A percentile compares a stretch with the other conserved stretches of the same genome.
Conservation (phyloP, 2,888 invertebrate genomes). For the Homarus gammarus region DNA sequence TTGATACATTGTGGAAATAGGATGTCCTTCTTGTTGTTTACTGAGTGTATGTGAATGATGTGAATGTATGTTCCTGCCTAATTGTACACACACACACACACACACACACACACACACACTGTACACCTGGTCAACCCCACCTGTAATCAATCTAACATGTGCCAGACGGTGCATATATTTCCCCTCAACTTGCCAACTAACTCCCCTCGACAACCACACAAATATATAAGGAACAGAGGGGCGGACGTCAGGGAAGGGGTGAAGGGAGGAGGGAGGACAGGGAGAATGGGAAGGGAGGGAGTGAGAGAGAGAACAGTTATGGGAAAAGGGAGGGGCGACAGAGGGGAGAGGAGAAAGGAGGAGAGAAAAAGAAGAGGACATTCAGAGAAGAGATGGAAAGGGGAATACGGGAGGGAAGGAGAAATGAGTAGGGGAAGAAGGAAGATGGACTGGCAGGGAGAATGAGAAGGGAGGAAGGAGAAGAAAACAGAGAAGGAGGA, state of each 20-base stretch:
- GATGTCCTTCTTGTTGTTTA: no score
- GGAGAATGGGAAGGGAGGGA: neutral
- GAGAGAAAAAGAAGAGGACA: conserved; percentile 15
- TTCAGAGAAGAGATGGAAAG: conserved; percentile 18
- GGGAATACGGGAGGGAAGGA: conserved; percentile 16
- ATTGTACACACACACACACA: no score
- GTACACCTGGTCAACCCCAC: no score
- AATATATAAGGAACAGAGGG: neutral
- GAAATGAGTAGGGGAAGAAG: neutral
- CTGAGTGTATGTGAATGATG: no score
- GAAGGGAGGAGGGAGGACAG: neutral
- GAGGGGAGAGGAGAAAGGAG: neutral
- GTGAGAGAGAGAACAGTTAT: neutral
- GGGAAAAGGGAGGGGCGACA: no score
- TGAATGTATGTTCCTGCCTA: no score
- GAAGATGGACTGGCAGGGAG: neutral
- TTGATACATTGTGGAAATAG: no score
- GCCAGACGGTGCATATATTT: no score
- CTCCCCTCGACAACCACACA: no score
- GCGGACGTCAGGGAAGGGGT: neutral
- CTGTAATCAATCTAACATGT: no score
- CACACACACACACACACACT: no score
- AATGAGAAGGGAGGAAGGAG: neutral
- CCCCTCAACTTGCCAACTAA: no score
- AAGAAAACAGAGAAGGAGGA: neutral